phyloP scores from a whole-genome alignment of 2,888 invertebrate species.

The Mactromeris polynyma region DNA sequence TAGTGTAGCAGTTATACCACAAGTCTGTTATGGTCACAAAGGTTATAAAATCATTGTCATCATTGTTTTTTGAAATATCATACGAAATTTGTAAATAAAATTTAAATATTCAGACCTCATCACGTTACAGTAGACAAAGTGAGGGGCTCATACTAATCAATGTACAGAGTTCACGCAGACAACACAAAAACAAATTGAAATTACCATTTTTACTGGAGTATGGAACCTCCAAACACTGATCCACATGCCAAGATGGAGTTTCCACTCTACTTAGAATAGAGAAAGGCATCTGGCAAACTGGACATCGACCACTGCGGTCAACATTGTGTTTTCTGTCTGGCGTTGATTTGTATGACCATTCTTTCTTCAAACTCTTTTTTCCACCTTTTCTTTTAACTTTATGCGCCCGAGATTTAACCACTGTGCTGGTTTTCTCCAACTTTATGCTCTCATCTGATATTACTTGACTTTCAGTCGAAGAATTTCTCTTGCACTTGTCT shows the following conservation, averaged over 20 bases:
- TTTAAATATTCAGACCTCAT: no score
- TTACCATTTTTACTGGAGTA: slow-evolving; percentile 53
- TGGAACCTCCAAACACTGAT: slow-evolving; percentile 51
- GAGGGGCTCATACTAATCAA: no score
- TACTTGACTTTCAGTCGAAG: neutral
- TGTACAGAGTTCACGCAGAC: no score
- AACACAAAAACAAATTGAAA: neutral
- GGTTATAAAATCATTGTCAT: no score
- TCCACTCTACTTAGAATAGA: slow-evolving; percentile 43
- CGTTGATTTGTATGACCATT: neutral
- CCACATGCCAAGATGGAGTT: slow-evolving; percentile 55
- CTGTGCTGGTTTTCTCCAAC: neutral
- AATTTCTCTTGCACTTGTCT: neutral
- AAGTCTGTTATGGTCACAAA: no score
- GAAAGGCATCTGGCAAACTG: slow-evolving; percentile 63
- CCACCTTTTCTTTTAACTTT: neutral
- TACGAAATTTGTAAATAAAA: no score
- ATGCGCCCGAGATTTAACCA: neutral
- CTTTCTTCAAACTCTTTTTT: neutral
- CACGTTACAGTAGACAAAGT: no score
- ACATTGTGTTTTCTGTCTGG: slow-evolving; percentile 5
- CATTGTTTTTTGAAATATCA: no score
- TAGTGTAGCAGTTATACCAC: no score
- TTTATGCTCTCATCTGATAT: neutral
- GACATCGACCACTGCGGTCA: slow-evolving; percentile 46